A percentile compares a stretch with the other conserved stretches of the same genome.
Evolutionary conservation across 1,140 invertebrate species (phyloP).

Genomic region (Neodiprion pinetum): DNA sequence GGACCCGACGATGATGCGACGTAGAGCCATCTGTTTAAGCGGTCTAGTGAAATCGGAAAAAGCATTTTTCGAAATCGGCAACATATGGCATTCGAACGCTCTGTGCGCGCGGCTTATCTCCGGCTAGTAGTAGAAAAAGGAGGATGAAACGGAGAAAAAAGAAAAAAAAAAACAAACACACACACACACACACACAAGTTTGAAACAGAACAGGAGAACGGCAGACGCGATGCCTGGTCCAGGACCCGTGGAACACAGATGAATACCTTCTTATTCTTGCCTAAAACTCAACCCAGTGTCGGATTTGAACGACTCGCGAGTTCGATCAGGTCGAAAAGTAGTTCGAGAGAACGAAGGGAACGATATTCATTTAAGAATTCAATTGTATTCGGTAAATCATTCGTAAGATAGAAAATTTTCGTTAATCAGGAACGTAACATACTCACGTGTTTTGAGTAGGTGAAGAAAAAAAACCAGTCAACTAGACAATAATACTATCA

Average conservation of each 20-base stretch:
- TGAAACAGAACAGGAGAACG: not conserved
- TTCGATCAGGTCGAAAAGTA: too few species aligned
- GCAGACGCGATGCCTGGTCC: not conserved
- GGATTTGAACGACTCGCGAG: not conserved
- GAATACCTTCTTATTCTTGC: conserved; percentile 1
- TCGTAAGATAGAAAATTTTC: too few species aligned
- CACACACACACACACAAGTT: not conserved
- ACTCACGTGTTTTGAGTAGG: too few species aligned
- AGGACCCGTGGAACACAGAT: not conserved
- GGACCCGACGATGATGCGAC: not conserved
- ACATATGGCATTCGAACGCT: not conserved
- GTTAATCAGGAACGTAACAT: too few species aligned
- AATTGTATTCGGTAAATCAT: too few species aligned
- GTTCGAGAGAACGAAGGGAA: too few species aligned
- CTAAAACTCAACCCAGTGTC: not conserved
- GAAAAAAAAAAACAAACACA: not conserved
- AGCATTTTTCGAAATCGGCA: not conserved
- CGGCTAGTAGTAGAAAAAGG: not conserved
- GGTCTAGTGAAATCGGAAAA: not conserved
- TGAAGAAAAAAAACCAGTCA: too few species aligned
- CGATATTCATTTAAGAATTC: too few species aligned
- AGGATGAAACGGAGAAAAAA: not conserved
- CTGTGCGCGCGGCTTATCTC: not conserved
- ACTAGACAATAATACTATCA: too few species aligned
- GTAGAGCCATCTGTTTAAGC: not conserved